Percentiles rank a stretch among this genome's conserved stretches.
Conservation (phyloP, 2,888 invertebrate species). For the Argyresthia albistria region DNA sequence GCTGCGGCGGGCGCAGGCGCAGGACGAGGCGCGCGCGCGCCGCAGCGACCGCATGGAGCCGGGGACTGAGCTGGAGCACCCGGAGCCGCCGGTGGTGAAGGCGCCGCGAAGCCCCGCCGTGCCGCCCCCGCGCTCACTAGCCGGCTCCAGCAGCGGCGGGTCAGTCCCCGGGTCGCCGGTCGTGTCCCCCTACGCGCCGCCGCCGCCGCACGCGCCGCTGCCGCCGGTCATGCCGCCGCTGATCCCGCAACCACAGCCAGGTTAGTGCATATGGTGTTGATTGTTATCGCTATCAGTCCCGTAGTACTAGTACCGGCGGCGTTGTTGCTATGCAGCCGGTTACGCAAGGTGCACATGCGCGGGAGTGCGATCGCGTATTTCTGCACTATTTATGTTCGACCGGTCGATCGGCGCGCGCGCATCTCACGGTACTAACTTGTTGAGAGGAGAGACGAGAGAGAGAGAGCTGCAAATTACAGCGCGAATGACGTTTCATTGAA, state of each 20-base stretch:
- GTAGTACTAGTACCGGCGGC: not conserved
- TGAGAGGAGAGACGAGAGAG: too few species aligned
- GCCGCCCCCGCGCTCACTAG: conserved; percentile 37
- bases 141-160: conserved; percentile 54
- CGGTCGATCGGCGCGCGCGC: too few species aligned
- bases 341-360: not conserved
- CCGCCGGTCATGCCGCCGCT: conserved; percentile 60
- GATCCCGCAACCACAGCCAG: conserved; percentile 59
- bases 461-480: too few species aligned
- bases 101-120: conserved; percentile 47
- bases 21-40: conserved; percentile 81
- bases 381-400: too few species aligned
- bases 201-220: conserved; percentile 73
- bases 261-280: conserved; percentile 30
- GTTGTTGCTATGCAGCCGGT: not conserved
- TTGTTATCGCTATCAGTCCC: not conserved
- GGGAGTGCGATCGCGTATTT: not conserved
- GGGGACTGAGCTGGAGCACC: too few species aligned
- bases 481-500: too few species aligned
- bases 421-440: too few species aligned
- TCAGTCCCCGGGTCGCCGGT: conserved; percentile 58
- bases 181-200: conserved; percentile 49
- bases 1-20: conserved; percentile 85
- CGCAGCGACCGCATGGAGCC: too few species aligned
- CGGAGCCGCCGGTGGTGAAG: conserved; percentile 55